phyloP scores from a whole-genome alignment of 2,113 vertebrate genomes.

The Callospermophilus lateralis region DNA sequence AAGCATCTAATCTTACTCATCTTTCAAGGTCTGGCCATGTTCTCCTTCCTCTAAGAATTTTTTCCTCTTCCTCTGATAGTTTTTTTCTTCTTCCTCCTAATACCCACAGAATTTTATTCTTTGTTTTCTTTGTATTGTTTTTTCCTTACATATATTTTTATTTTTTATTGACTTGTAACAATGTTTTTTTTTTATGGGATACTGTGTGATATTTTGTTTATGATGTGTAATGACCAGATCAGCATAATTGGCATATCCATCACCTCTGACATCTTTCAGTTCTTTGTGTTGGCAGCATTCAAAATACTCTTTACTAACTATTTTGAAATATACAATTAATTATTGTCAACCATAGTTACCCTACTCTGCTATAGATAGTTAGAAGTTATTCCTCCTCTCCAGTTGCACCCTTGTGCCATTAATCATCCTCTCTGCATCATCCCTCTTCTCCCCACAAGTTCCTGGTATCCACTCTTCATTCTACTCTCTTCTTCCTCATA shows the following conservation, averaged over 20 bases:
- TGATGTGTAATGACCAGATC: not conserved
- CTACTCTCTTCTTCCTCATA: not conserved
- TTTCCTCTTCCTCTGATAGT: not conserved
- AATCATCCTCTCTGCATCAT: not conserved
- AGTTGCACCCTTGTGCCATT: not conserved
- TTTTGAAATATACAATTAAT: not conserved
- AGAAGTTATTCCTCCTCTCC: not conserved
- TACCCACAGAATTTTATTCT: not conserved
- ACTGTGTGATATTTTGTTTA: not conserved
- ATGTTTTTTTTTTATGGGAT: not conserved
- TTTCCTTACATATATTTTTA: not conserved
- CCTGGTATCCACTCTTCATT: not conserved
- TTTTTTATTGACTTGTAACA: not conserved
- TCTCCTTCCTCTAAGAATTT: not conserved
- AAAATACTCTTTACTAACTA: not conserved
- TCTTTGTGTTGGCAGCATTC: not conserved
- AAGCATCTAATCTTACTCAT: not conserved
- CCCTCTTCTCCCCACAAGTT: not conserved
- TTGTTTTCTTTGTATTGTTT: not conserved
- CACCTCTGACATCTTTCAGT: not conserved
- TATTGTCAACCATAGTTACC: not conserved
- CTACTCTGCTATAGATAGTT: not conserved
- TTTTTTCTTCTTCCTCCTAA: not conserved
- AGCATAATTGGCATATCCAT: not conserved
- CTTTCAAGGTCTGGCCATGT: not conserved